These are phyloP conservation scores for Metellina segmentata DNA, from an alignment of 2,888 invertebrate genomes.

Conservation along the genomic window DNA sequence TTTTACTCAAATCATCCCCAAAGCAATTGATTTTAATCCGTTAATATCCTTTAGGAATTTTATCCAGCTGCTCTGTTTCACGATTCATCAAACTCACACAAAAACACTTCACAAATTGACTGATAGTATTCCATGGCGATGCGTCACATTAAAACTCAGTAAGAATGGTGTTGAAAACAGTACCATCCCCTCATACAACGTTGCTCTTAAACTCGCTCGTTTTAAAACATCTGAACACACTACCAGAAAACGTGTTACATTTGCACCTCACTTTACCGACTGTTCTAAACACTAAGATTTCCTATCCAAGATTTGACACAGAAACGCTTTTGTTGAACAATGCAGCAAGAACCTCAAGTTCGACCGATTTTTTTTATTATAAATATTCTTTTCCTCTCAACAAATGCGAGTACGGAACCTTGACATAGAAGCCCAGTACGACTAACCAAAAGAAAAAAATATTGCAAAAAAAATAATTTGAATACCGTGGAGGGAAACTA, in stretches of 20 bases:
- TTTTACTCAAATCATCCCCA: too few species aligned
- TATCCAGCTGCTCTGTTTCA: too few species aligned
- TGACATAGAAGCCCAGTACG: slow-evolving; percentile 69
- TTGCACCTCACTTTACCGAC: background rate
- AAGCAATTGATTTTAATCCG: too few species aligned
- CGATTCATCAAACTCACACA: too few species aligned
- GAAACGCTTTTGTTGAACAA: background rate
- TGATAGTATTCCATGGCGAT: too few species aligned
- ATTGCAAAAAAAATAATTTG: slow-evolving; percentile 34
- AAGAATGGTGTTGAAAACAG: too few species aligned
- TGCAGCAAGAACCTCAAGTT: background rate
- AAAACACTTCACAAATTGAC: too few species aligned
- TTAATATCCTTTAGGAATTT: too few species aligned
- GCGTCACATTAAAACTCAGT: too few species aligned
- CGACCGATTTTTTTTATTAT: slow-evolving; percentile 24
- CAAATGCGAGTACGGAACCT: slow-evolving; percentile 65
- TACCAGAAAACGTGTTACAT: background rate
- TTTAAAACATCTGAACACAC: background rate
- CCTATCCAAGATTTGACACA: slow-evolving; percentile 26
- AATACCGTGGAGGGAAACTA: slow-evolving; percentile 37
- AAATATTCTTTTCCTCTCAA: slow-evolving; percentile 11
- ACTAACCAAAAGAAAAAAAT: slow-evolving; percentile 30
- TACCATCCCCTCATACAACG: too few species aligned
- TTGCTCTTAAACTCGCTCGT: too few species aligned
- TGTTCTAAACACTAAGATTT: background rate